Base-by-base conservation (phyloP, 2,797 vertebrate genomes). In the Morus bassanus region DNA sequence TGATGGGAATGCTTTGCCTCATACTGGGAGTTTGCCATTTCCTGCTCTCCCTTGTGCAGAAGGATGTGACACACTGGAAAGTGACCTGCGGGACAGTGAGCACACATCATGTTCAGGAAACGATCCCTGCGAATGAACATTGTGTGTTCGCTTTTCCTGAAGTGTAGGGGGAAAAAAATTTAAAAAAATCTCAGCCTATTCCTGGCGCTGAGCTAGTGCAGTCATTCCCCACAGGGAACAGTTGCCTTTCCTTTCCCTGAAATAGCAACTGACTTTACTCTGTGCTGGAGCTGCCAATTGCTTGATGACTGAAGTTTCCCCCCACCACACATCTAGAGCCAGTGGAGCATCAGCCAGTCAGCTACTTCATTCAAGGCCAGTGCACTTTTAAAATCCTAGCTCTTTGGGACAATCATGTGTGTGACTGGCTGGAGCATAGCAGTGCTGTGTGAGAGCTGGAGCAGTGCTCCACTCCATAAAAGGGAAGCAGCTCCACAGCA, bases 21-120 rank as follows among this genome's bases (percentile, higher is more conserved):
- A 97, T 95, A 95, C 89, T 96, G 97, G 97, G 97, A 97, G 97
- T 95, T 88, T 96, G 98, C 97, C 90, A 24, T 98, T 98, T 98
- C 98, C 98, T 98, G 97, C 65, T 96, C 89, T 97, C 97, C 96
- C 97, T 97, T 81, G 70, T 96, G 96, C 96, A 97, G 93, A 97
- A 98, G 98, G 98, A 98, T 97, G 92, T 98, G 98, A 98, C 98
- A 98, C 94, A 96, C 90, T 97, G 97, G 97, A 98, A 98, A 98
- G 95, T 97, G 96, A 96, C 97, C 96, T 95, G 89, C 16, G 39
- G 96, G 97, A 95, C 96, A 95, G 48, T 5, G 6, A 93, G 82
- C 89, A 95, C 95, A 87, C 88, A 95, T 87, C 97, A 91, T 70
- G 89, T 92, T 97, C 98, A 98, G 97, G 97, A 97, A 97, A 92